Evolutionary conservation across 1,140 invertebrate genomes (phyloP).

Genomic region (Thalassaphorura encarpata): DNA sequence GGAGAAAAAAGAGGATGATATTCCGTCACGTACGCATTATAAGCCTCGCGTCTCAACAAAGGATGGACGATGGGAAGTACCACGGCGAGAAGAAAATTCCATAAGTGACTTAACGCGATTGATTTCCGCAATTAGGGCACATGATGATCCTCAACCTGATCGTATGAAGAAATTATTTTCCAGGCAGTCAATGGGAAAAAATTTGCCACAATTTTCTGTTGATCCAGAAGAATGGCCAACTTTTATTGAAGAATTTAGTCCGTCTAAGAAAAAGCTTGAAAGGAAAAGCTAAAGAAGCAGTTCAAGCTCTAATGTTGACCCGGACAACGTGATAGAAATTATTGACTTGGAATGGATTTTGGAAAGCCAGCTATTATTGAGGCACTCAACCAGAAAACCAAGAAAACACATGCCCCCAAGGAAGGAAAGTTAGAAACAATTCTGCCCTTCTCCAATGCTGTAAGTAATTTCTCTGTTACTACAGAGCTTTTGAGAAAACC

Average conservation of each 20-base stretch:
- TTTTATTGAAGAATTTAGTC: not conserved
- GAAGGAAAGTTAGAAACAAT: not conserved
- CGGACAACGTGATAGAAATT: constrained; percentile 1
- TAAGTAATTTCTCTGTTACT: not conserved
- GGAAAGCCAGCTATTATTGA: not conserved
- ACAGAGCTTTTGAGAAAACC: not conserved
- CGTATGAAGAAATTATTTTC: too few species aligned
- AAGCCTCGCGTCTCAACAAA: too few species aligned
- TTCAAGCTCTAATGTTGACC: not conserved
- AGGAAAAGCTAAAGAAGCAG: constrained; percentile 5
- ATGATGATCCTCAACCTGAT: too few species aligned
- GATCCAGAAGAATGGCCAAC: constrained; percentile 6
- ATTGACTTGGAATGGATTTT: not conserved
- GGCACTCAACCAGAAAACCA: not conserved
- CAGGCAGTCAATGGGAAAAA: not conserved
- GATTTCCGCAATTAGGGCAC: too few species aligned
- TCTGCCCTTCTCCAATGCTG: not conserved
- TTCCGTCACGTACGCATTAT: too few species aligned
- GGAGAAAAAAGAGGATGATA: too few species aligned
- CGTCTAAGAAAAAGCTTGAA: not conserved
- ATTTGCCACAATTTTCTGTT: constrained; percentile 1
- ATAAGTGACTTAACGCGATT: too few species aligned
- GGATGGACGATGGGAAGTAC: too few species aligned
- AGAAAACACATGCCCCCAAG: not conserved
- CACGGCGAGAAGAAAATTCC: too few species aligned